A percentile compares a stretch with the other conserved stretches of the same genome.
Evolutionary conservation across 2,797 vertebrate species (phyloP).

Genomic region (Platyrinchus mystaceus): DNA sequence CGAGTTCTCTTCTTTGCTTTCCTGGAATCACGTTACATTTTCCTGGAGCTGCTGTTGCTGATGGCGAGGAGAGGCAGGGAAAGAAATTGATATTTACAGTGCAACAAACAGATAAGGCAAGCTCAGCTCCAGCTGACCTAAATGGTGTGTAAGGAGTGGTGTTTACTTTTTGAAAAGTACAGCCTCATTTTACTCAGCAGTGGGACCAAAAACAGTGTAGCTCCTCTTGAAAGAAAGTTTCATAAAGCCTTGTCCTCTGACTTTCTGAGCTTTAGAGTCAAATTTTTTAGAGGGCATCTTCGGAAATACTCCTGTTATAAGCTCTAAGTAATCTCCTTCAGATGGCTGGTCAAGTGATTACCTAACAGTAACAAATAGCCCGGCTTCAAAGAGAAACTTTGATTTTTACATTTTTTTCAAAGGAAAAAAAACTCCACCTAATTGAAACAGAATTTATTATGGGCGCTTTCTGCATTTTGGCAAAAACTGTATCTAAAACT

Average conservation of each 20-base stretch:
- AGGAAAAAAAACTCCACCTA: background rate
- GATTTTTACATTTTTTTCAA: background rate
- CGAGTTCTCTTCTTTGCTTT: conserved; percentile 41
- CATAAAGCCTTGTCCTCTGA: background rate
- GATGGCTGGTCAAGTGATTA: background rate
- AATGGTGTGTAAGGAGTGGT: background rate
- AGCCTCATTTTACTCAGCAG: background rate
- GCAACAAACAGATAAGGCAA: conserved; percentile 36
- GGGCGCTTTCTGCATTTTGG: background rate
- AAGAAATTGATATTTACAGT: conserved; percentile 62
- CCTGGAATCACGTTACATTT: conserved; percentile 29
- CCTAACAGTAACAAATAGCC: background rate
- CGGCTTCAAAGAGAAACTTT: background rate
- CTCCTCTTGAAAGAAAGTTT: background rate
- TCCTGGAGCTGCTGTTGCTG: conserved; percentile 32
- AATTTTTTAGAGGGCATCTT: background rate
- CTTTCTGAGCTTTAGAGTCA: background rate
- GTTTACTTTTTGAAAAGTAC: background rate
- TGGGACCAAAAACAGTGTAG: background rate
- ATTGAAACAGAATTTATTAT: background rate
- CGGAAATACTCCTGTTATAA: background rate
- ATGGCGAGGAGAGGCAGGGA: background rate
- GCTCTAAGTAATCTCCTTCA: background rate
- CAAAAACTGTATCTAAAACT: background rate
- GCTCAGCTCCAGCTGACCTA: conserved; percentile 19